phyloP scores from a whole-genome alignment of 1,140 invertebrate genomes.

The Eurytemora carolleeae region DNA sequence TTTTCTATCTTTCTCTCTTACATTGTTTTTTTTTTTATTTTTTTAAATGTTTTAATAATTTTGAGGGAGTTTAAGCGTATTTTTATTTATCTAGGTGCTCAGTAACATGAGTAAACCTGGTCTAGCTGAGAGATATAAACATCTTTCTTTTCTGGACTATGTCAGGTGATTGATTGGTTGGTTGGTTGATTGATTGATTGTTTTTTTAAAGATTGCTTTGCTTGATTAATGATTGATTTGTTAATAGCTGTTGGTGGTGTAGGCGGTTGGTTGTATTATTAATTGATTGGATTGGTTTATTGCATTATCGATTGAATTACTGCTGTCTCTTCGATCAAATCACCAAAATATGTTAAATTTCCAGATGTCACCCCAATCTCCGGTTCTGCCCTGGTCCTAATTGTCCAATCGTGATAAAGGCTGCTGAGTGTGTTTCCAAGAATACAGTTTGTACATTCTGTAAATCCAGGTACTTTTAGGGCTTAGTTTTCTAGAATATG shows the following conservation, averaged over 20 bases:
- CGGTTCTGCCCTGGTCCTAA: conserved; percentile 90
- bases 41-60: no score
- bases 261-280: background rate
- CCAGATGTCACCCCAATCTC: conserved; percentile 56
- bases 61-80: no score
- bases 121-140: conserved; percentile 75
- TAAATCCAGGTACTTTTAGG: conserved; percentile 60
- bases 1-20: background rate
- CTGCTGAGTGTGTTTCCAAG: conserved; percentile 34
- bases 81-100: conserved; percentile 32
- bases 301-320: no score
- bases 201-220: background rate
- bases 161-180: conserved; percentile 36
- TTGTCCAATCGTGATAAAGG: conserved; percentile 58
- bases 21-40: background rate
- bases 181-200: background rate
- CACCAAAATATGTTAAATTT: background rate
- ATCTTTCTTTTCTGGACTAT: conserved; percentile 86
- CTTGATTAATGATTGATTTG: background rate
- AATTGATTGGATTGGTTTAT: conserved; percentile 17
- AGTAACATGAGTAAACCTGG: conserved; percentile 52
- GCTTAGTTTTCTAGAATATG: no score
- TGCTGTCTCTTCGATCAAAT: no score
- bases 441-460: conserved; percentile 52
- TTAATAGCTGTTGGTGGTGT: no score